Evolutionary conservation across 2,888 invertebrate genomes (phyloP).

Genomic region (Eulithis testata): DNA sequence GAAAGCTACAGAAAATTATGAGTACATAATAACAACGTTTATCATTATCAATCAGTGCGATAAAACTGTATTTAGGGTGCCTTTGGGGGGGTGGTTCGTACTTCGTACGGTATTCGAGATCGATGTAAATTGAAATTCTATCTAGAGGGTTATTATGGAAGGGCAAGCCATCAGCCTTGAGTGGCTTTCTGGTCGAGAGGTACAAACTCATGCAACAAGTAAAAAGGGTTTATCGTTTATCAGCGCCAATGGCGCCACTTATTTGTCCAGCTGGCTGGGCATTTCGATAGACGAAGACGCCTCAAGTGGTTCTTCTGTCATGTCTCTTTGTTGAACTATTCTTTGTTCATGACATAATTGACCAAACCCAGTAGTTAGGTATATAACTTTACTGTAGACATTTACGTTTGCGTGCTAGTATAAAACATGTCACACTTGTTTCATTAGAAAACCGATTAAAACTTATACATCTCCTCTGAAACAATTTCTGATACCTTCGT

Average conservation of each 20-base stretch:
- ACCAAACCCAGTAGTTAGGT: too few relatives aligned
- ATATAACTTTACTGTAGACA: too few relatives aligned
- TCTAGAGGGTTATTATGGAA: constrained; percentile 29
- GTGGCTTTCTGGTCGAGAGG: constrained; percentile 7
- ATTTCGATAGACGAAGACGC: not conserved
- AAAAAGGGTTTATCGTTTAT: constrained; percentile 3
- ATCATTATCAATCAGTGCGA: constrained; percentile 54
- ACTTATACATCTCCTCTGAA: too few relatives aligned
- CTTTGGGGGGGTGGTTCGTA: constrained; percentile 44
- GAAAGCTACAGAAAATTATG: constrained; percentile 5
- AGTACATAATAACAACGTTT: constrained; percentile 54
- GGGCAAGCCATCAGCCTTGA: constrained; percentile 5
- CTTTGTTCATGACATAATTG: too few relatives aligned
- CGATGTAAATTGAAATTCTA: constrained; percentile 57
- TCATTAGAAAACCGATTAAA: too few relatives aligned
- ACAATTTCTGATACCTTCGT: not conserved
- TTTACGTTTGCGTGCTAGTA: too few relatives aligned
- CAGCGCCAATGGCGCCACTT: not conserved
- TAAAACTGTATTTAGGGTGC: constrained; percentile 56
- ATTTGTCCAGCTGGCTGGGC: constrained; percentile 1
- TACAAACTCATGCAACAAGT: constrained; percentile 24
- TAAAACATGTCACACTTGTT: too few relatives aligned
- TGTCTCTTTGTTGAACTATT: too few relatives aligned
- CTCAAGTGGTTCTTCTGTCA: too few relatives aligned
- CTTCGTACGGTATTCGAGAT: constrained; percentile 48